Conservation (phyloP, 2,113 vertebrate species). For the Urocitellus parryii region DNA sequence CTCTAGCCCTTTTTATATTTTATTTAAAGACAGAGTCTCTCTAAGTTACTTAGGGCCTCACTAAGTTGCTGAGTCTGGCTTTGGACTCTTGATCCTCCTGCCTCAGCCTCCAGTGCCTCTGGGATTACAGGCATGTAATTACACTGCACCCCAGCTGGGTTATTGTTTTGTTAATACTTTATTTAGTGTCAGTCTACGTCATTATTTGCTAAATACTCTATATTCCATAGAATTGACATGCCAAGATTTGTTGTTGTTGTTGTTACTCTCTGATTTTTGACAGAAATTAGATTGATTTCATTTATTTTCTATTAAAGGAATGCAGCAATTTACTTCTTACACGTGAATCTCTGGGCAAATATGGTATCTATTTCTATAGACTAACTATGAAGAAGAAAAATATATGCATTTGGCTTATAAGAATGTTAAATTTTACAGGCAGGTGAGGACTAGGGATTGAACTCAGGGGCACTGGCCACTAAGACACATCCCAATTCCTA, state of each 20-base stretch:
- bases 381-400: not conserved
- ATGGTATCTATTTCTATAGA: not conserved
- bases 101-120: too few relatives aligned
- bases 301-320: conserved; percentile 45
- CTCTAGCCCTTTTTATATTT: too few relatives aligned
- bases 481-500: too few relatives aligned
- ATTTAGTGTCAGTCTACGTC: not conserved
- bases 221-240: not conserved
- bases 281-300: conserved; percentile 34
- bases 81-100: too few relatives aligned
- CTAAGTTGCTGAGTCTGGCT: too few relatives aligned
- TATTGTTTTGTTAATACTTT: conserved; percentile 40
- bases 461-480: too few relatives aligned
- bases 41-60: too few relatives aligned
- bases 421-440: not conserved
- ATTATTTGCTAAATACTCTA: not conserved
- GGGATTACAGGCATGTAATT: too few relatives aligned
- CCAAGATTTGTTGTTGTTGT: conserved; percentile 5
- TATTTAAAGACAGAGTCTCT: too few relatives aligned
- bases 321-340: not conserved
- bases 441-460: too few relatives aligned
- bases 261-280: not conserved
- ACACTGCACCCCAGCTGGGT: not conserved
- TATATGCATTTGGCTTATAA: not conserved
- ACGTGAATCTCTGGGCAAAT: not conserved